Base-by-base conservation (phyloP, 2,888 invertebrate genomes). In the Cosmia trapezina region DNA sequence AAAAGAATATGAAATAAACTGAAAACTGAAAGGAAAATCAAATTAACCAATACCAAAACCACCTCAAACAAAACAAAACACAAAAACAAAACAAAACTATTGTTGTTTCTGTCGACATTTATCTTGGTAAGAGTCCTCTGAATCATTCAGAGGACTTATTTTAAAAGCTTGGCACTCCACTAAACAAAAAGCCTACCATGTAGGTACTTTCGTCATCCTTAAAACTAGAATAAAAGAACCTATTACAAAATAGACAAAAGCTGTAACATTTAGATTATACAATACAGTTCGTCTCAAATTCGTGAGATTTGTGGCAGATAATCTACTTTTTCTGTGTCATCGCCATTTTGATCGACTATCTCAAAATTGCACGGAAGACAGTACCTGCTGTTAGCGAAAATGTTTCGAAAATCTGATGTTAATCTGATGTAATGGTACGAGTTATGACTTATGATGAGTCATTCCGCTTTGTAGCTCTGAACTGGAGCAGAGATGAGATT, bases 321-420 rank as follows among this genome's bases (percentile, higher is more conserved):
- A 71, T 47, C 60, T 66, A 41, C 43, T 43, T 68, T 49, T 75
- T 73, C 53, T 76, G 71, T 69, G 80, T 54, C 80, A 86, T 84
- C 86, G 49, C 64, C 59, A 59, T 78, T 72, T 78, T 70, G 84
- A 84, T 84, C 22, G n/a, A 37, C 67, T 56, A 83, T 73, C 84
- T 73, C 47, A 22, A 84, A 76, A 82, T 81, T 70, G 61, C 73
- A 53, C 14, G 63, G 22, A 63, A 62, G 62, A 74, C n/a, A n/a
- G n/a, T 72, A 47, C 7, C 11, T 28, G 49, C 11, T 70, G 59
- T 74, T 73, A 51, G 66, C 70, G 22, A 70, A 66, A 77, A 78
- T 71, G 73, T 85, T 75, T 61, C 83, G 70, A 78, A 78, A 80
- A 84, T 76, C 62, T 82, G 84, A 86, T 86, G 57, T 65, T 59